Conservation (phyloP, 2,797 vertebrate genomes). For the Meda fulgida region DNA sequence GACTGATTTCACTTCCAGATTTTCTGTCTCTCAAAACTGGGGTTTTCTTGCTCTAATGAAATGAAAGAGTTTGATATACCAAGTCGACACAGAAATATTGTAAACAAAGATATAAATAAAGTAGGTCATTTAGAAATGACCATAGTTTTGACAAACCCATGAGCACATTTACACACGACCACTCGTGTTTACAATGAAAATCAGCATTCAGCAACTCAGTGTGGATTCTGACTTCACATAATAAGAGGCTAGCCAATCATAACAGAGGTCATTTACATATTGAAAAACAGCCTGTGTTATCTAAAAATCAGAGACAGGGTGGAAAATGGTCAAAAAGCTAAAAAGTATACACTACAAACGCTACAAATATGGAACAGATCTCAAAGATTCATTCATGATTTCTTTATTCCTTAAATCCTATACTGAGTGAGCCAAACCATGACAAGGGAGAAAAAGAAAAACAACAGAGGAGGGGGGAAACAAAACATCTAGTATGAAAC, state of each 20-base stretch:
- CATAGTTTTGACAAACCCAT: neutral
- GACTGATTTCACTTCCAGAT: neutral
- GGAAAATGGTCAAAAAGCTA: neutral
- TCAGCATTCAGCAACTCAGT: neutral
- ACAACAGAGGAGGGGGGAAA: conserved; percentile 60
- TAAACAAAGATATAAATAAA: neutral
- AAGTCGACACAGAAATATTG: neutral
- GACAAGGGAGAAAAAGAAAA: conserved; percentile 10
- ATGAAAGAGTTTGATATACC: neutral
- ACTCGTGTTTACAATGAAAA: neutral
- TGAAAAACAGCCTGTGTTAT: neutral
- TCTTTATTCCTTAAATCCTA: neutral
- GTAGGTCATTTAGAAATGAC: neutral
- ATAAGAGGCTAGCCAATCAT: neutral
- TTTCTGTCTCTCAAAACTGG: neutral
- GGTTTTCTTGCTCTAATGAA: neutral
- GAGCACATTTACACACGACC: neutral
- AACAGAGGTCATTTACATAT: neutral
- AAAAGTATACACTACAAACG: neutral
- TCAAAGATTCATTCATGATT: neutral
- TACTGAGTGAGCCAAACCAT: conserved; percentile 6
- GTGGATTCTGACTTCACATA: neutral
- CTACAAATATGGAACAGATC: neutral
- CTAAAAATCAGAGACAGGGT: neutral
- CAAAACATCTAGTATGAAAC: conserved; percentile 34